Evolutionary conservation across 2,888 invertebrate genomes (phyloP), one percentile per base, ranked within the genome.

Genomic region (Drosophila pegasa): DNA sequence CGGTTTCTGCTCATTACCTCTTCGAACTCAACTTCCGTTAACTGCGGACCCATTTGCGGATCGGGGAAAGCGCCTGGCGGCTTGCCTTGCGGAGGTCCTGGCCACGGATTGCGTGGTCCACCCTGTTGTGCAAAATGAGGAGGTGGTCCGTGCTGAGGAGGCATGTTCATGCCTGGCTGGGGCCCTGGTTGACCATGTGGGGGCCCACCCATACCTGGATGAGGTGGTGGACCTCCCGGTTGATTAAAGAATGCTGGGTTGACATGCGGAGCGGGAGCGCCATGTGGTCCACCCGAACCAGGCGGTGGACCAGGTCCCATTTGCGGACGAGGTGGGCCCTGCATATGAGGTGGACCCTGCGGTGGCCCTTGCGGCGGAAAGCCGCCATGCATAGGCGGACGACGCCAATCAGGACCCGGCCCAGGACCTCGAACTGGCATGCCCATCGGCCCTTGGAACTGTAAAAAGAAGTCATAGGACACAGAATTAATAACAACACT

Each of bases 1-100:
- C 99, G 94, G 93, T 99, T 99, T 75, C 99, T 94, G 62, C 96
- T 95, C 97, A 99, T 98, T 60, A 98, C 97, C 92, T 99, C 99
- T 92, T 99, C 99, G 93, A 99, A 99, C 93, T 99, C 99, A 37
- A 96, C 97, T 93, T 99, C 99, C 74, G 95, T 95, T 78, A 98
- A 94, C 70, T 94, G 94, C 1, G 95, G 95, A 8, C 91, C 90
- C 68, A 94, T 94, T 45, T 88, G 78, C 40, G 91, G 92, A 48
- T 91, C 92, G 2, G 92, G 89, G 74, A 92, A 92, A 12, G 89
- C 86, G 10, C 91, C 92, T 38, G 90, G 90, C 12, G 91, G 91
- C 76, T 92, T 92, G 43, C 92, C 88, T 45, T 91, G 92, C 43
- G 90, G 90, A 3, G 92, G 92, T 8, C 96, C 91, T 10, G 96